Conservation (phyloP, 1,140 invertebrate species). For the Papilio glaucus region DNA sequence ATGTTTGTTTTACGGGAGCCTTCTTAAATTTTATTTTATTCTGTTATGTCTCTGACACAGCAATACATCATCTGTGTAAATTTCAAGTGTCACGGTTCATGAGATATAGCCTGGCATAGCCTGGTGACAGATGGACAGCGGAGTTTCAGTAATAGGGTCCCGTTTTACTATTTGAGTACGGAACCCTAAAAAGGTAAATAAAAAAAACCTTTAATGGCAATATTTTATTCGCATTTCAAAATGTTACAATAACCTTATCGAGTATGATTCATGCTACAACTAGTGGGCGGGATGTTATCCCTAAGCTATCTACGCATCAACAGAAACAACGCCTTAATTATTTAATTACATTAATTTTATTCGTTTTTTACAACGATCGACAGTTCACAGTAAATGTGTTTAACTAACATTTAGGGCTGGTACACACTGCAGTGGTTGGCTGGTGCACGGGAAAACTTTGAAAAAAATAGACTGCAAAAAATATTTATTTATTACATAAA, state of each 20-base stretch:
- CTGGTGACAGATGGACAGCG: no score
- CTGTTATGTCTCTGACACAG: no score
- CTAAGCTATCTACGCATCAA: slow-evolving; percentile 64
- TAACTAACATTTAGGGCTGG: background rate
- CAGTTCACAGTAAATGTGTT: background rate
- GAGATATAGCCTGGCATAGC: no score
- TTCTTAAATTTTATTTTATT: no score
- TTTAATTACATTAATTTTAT: slow-evolving; percentile 33
- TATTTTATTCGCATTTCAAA: slow-evolving; percentile 75
- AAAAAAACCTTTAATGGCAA: slow-evolving; percentile 57
- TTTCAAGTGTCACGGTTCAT: no score
- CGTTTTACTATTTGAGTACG: no score
- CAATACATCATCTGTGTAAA: no score
- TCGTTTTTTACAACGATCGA: slow-evolving; percentile 12
- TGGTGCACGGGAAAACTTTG: no score
- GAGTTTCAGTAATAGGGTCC: no score
- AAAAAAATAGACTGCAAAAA: no score
- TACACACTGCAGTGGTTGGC: slow-evolving; percentile 1
- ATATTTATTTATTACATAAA: no score
- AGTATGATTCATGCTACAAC: slow-evolving; percentile 65
- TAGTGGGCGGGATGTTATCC: slow-evolving; percentile 63
- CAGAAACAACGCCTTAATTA: slow-evolving; percentile 45
- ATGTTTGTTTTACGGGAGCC: no score
- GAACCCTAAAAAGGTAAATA: background rate
- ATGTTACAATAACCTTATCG: slow-evolving; percentile 59